Evolutionary conservation across 2,888 invertebrate species (phyloP).

Genomic region (Abrostola tripartita): DNA sequence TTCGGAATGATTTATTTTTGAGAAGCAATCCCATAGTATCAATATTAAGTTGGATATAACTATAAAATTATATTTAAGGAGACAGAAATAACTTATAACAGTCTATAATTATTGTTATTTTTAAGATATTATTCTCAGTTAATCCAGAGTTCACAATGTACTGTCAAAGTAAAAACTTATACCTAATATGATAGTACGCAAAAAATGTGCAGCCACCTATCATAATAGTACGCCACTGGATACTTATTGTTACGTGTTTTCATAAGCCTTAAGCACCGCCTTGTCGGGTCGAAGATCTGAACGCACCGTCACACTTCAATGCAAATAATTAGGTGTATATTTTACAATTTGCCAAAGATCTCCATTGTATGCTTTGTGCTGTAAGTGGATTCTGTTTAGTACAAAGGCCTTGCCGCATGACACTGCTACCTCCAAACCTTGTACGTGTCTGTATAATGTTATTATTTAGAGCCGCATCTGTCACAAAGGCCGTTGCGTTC

Average conservation of each 20-base stretch:
- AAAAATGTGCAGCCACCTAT: conserved; percentile 69
- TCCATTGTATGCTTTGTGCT: conserved; percentile 81
- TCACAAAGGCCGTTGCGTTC: conserved; percentile 84
- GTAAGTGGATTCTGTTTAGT: conserved; percentile 83
- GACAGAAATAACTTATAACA: neutral
- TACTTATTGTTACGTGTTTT: conserved; percentile 82
- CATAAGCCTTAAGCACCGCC: conserved; percentile 84
- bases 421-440: conserved; percentile 73
- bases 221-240: conserved; percentile 70
- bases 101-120: neutral
- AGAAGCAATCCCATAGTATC: conserved; percentile 17
- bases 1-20: conserved; percentile 9
- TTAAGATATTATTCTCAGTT: neutral
- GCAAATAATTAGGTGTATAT: conserved; percentile 87
- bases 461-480: conserved; percentile 87
- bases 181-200: conserved; percentile 27
- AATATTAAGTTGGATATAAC: neutral
- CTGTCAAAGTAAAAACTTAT: conserved; percentile 15
- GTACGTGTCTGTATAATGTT: conserved; percentile 84
- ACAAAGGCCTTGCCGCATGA: conserved; percentile 81
- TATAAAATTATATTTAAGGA: neutral
- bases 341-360: conserved; percentile 87
- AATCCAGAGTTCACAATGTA: neutral
- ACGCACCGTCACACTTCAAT: conserved; percentile 81
- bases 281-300: conserved; percentile 73